Evolutionary conservation across 2,797 vertebrate species (phyloP).

Genomic region (Australoheros facetus): DNA sequence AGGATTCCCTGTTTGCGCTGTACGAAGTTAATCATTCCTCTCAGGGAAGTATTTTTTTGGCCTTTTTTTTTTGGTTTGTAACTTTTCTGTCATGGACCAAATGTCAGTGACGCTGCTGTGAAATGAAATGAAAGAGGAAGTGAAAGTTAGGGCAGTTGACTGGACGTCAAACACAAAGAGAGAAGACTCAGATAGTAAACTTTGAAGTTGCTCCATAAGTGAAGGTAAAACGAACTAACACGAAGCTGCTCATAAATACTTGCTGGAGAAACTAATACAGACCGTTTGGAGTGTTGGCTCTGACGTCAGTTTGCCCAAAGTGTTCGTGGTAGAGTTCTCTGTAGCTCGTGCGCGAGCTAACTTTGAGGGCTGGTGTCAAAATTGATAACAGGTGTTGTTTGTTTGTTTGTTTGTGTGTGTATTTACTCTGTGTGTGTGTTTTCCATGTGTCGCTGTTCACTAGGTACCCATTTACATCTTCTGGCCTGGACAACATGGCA

Average conservation of each 20-base stretch:
- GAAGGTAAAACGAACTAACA: constrained; percentile 25
- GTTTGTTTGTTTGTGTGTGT: background rate
- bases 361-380: background rate
- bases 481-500: constrained; percentile 40
- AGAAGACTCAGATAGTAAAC: background rate
- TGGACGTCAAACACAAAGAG: background rate
- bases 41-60: fast-evolving
- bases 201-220: background rate
- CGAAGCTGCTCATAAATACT: background rate
- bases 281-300: background rate
- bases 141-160: constrained; percentile 42
- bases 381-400: background rate
- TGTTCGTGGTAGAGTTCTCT: background rate
- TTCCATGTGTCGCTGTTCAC: constrained; percentile 8
- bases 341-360: constrained; percentile 10
- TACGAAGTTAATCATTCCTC: fast-evolving
- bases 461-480: background rate
- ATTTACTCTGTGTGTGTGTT: constrained; percentile 3
- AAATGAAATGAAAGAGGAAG: constrained; percentile 71
- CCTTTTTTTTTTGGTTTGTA: fast-evolving
- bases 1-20: background rate
- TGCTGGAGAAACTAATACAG: background rate
- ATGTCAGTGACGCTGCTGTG: background rate
- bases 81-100: background rate
- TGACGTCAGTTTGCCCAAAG: background rate